phyloP scores from a whole-genome alignment of 2,113 vertebrate species.

The Murina feae region DNA sequence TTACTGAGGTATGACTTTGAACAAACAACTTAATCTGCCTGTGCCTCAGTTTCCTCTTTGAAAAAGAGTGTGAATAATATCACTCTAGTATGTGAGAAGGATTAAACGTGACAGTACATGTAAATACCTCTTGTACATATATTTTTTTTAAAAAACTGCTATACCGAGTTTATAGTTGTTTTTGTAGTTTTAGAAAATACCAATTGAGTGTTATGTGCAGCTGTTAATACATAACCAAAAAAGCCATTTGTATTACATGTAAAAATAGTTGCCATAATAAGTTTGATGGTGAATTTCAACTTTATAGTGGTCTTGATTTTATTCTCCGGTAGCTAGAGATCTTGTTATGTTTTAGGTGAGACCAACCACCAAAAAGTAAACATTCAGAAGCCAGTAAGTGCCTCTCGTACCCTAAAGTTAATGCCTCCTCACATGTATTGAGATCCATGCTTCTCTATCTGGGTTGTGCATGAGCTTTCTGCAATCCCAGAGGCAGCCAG shows the following conservation, averaged over 20 bases:
- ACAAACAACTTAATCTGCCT: background rate
- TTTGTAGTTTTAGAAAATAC: background rate
- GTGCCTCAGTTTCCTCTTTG: background rate
- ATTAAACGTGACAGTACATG: background rate
- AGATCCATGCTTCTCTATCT: background rate
- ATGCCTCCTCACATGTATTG: background rate
- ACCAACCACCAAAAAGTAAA: background rate
- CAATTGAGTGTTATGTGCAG: background rate
- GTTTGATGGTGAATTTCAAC: background rate
- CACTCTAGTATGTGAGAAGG: background rate
- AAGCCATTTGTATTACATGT: background rate
- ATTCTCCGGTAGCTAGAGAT: background rate
- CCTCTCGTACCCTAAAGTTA: background rate
- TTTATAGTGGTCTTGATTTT: conserved; percentile 21
- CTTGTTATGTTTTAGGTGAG: background rate
- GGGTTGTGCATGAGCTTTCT: background rate
- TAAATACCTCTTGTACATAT: background rate
- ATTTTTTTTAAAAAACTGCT: background rate
- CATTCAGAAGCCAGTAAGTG: background rate
- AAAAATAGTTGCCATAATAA: background rate
- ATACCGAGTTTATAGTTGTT: background rate
- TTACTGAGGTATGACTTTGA: background rate
- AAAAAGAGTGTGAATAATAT: background rate
- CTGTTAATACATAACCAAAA: background rate
- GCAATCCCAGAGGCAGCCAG: background rate